phyloP scores from a whole-genome alignment of 2,888 invertebrate genomes.

The Drosophila meridionalis region DNA sequence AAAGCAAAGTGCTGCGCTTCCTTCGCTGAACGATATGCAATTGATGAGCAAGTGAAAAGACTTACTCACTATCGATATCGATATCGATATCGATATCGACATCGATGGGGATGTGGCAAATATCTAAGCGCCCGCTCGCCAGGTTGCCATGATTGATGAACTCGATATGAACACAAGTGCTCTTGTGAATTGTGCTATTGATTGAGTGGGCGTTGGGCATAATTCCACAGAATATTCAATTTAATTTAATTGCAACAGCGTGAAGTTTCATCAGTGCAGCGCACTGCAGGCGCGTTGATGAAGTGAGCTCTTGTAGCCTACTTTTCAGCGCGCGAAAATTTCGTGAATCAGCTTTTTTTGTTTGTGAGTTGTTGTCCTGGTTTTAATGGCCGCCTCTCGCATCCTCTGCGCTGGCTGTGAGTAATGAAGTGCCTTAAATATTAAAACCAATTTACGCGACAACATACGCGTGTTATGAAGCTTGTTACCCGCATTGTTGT shows the following conservation, averaged over 20 bases:
- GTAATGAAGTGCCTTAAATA: conserved; percentile 78
- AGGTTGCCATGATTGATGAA: neutral
- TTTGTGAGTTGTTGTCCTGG: neutral
- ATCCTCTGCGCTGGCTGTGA: conserved; percentile 26
- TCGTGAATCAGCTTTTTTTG: neutral
- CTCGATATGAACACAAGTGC: neutral
- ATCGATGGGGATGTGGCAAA: neutral
- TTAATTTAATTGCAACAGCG: conserved; percentile 48
- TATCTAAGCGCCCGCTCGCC: neutral
- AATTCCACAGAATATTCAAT: conserved; percentile 3
- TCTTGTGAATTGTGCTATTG: neutral
- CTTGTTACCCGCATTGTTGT: conserved; percentile 69
- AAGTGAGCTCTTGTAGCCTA: conserved; percentile 33
- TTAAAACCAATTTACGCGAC: conserved; percentile 78
- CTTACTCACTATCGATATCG: neutral
- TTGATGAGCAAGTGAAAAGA: conserved; percentile 7
- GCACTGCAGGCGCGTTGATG: conserved; percentile 35
- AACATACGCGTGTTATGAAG: conserved; percentile 77
- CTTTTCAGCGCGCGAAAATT: conserved; percentile 40
- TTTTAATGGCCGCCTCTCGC: neutral
- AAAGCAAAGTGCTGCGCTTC: conserved; percentile 25
- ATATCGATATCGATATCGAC: too few relatives aligned
- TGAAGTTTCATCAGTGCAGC: neutral
- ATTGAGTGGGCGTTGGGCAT: neutral
- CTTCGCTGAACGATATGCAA: conserved; percentile 23